Base-by-base conservation (phyloP, 2,113 vertebrate genomes). In the Semicossyphus pulcher region DNA sequence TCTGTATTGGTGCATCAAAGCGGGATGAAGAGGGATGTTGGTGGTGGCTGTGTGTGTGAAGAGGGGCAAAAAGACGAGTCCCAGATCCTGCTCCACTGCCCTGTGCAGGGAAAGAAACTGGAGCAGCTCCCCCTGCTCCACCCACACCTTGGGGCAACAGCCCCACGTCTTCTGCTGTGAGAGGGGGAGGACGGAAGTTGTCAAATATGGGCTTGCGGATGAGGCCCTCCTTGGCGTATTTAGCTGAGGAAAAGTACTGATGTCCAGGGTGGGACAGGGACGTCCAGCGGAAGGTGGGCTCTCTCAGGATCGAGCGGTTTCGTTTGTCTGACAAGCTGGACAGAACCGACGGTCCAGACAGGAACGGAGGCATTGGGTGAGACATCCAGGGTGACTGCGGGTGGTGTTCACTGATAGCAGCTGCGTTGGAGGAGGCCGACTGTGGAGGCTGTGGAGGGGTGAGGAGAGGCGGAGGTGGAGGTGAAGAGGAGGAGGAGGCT, bases 151-250 rank as follows among this genome's bases (percentile, higher is more conserved):
- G 92, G 23, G 92, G 91, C 67, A 92, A 68, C 28, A 99, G 93
- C 62, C 98, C 98, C 2, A 99, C 98, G 0, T 99, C 98, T 86
- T 99, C 94, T 0, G 96, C 95, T 0, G 98, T 99, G n/a, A 99
- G 94, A 0, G 98, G 98, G 0, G 97, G 97, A 53, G 97, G 95
- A 29, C 97, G 94, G 84, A 99, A 99, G 91, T 99, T 99, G 91
- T 99, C 98, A 53, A 99, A 99, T 76, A 99, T 93, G 0, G 98
- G 98, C 86, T 99, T 99, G 66, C 97, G 95, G 63, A 99, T 99
- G 25, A 99, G 97, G 70, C 98, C 98, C 92, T 98, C 97, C 95
- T 98, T 99, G 94, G 98, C 98, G 77, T 99, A 99, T 87, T 99
- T 99, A 61, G 98, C 98, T 67, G 97, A 99, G 65, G 98, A 99